Conservation (phyloP, 2,888 invertebrate genomes). For the Meteorus cinctellus region DNA sequence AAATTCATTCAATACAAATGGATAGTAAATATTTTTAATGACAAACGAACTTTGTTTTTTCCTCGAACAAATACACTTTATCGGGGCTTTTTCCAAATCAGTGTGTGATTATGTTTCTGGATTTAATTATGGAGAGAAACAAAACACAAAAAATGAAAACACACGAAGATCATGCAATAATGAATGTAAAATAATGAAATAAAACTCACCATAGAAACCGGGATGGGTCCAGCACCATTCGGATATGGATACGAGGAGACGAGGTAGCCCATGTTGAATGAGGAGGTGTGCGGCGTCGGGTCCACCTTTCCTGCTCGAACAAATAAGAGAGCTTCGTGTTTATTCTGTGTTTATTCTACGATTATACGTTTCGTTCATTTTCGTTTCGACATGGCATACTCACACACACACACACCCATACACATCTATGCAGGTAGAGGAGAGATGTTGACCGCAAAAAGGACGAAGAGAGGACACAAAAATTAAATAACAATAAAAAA, state of each 20-base stretch:
- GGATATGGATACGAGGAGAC: slow-evolving; percentile 93
- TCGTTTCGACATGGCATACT: slow-evolving; percentile 40
- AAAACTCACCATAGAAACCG: slow-evolving; percentile 90
- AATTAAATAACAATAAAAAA: neutral
- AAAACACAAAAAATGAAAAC: neutral
- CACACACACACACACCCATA: neutral
- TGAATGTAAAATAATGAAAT: slow-evolving; percentile 30
- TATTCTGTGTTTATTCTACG: slow-evolving; percentile 48
- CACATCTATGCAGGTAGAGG: neutral
- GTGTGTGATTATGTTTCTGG: neutral
- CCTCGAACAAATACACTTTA: too few relatives aligned
- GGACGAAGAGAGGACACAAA: slow-evolving; percentile 21
- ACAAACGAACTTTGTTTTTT: too few relatives aligned
- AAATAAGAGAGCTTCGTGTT: slow-evolving; percentile 56
- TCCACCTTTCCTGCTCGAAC: slow-evolving; percentile 84
- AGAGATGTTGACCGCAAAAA: slow-evolving; percentile 43
- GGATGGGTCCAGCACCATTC: slow-evolving; percentile 89
- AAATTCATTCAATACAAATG: too few relatives aligned
- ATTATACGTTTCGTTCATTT: slow-evolving; percentile 43
- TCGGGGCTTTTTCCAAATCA: too few relatives aligned
- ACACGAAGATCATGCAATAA: slow-evolving; percentile 18
- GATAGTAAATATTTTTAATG: too few relatives aligned
- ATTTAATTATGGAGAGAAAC: neutral
- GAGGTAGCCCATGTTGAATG: slow-evolving; percentile 94
- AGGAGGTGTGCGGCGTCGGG: slow-evolving; percentile 84